Evolutionary conservation across 2,797 vertebrate genomes (phyloP), one percentile per base, ranked within the genome.

Genomic region (Distichodus sexfasciatus): DNA sequence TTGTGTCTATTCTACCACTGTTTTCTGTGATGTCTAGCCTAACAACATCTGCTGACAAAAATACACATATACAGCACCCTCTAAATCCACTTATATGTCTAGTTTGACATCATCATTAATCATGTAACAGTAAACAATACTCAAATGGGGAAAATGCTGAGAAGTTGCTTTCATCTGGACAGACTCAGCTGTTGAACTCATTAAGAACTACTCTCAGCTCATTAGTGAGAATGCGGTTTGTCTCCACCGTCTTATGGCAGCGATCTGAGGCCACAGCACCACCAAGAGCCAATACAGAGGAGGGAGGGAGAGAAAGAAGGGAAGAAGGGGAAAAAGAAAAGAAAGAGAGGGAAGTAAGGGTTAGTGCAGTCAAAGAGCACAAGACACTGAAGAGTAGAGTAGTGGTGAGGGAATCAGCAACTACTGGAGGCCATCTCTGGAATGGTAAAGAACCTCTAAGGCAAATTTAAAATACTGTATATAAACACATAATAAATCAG

Each of bases 201-300:
- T 80, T 87, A 61, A 88, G 86, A 79, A 87, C 84, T 67, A 87
- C 81, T 76, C 83, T 84, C 66, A 89, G 84, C 68, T 87, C 85
- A 0, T 83, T 89, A 84, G 79, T 84, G 76, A 86, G 86, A 81
- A 88, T 31, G 0, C 80, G 81, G 75, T 81, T 87, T 88, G 79
- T 89, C 77, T 87, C 86, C 0, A 75, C 83, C 79, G 88, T 87
- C 84, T 80, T 83, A 74, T 54, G 76, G 73, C 83, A 90, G 55
- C 80, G 82, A 35, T 86, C 87, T 89, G 77, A 41, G 36, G 69
- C 53, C 53, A 57, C 15, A 63, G 40, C 76, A 81, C 75, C 76
- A 81, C 78, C 69, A 71, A 33, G 66, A 53, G 78, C 69, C 80
- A 81, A 85, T 63, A 87, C 68, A 87, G 69, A 85, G 69, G 65